Base-by-base conservation (phyloP, 1,140 invertebrate genomes). In the Anthonomus grandis region DNA sequence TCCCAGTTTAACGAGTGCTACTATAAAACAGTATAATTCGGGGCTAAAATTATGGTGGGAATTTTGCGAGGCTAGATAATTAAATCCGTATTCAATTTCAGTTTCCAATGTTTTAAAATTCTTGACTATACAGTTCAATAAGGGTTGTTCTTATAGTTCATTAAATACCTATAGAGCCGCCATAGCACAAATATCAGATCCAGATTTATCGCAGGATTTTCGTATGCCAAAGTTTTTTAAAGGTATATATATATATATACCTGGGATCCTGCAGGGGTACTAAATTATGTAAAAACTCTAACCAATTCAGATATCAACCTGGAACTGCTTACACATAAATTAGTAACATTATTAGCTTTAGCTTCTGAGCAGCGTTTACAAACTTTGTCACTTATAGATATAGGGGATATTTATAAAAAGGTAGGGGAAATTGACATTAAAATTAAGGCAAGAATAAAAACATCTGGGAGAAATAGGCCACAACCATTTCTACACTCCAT, bases 1-100 rank as follows among this genome's bases (percentile, higher is more conserved):
- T n/a, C n/a, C n/a, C n/a, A n/a, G n/a, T n/a, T n/a, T n/a, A n/a
- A n/a, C n/a, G n/a, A n/a, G n/a, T n/a, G n/a, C n/a, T n/a, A n/a
- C 12, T n/a, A 5, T 15, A 15, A 48, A 22, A 15, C 46, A 48
- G 23, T 48, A 48, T 27, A 31, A 48, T 48, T 9, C 46, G 12
- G 46, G 46, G 18, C 34, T 48, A 31, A 5, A 31, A n/a, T 15
- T 48, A 31, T 48, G 46, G 46, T 48, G 46, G 46, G 9, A 48
- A 9, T 48, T 37, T 48, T 46, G 44, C 21, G 9, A 9, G 9
- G 34, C 6, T 8, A 15, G n/a, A 48, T 6, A 18, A 15, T 31
- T 17, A 31, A 27, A 48, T 19, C 5, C 9, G 8, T 48, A 31
- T 31, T n/a, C 6, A 4, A 17, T 31, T 5, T 6, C 46, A 5